Base-by-base conservation (phyloP, 2,113 vertebrate genomes). In the Lipotes vexillifer region DNA sequence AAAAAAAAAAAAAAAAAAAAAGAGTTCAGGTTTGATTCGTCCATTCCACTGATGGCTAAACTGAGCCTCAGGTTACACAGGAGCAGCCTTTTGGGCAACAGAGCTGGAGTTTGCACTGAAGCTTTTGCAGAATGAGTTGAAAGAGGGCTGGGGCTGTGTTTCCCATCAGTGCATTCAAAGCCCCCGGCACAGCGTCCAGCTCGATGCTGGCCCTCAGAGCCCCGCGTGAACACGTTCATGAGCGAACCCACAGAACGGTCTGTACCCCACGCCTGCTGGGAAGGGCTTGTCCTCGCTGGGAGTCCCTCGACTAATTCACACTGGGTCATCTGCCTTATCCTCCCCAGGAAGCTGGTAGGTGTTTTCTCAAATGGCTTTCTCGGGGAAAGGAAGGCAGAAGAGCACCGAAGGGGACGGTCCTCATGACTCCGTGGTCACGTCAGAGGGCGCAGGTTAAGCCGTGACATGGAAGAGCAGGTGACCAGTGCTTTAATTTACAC, bases 401-500 rank as follows among this genome's bases (percentile, higher is more conserved):
- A 52, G 63, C 14, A 8, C 44, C 23, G 6, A 1, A 14, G 36
- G 77, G 59, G 52, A 77, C 31, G 3, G 17, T 4, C 59, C 10
- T 20, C 0, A 7, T 18, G 68, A 21, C 10, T 65, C 57, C 83
- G 46, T 36, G 11, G 41, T 77, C 59, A n/a, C 6, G 8, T 49
- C 29, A 69, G 63, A 74, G 57, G 27, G 46, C 93, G 2, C 93
- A 88, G 90, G 95, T 95, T 94, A 88, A 81, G 92, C 69, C 0
- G 0, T 49, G 80, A 81, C 55, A 8, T 2, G 20, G 75, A 31
- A 33, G 61, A 92, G 2, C 95, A 97, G 90, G 95, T 96, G 95
- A 88, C 91, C 25, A 0, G 8, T 9, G 29, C 46, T 96, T 59
- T 38, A 18, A 83, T 97, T 96, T 93, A 97, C 82, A 93, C 96